Conservation (phyloP, 2,888 invertebrate genomes). For the Pheosia tremula region DNA sequence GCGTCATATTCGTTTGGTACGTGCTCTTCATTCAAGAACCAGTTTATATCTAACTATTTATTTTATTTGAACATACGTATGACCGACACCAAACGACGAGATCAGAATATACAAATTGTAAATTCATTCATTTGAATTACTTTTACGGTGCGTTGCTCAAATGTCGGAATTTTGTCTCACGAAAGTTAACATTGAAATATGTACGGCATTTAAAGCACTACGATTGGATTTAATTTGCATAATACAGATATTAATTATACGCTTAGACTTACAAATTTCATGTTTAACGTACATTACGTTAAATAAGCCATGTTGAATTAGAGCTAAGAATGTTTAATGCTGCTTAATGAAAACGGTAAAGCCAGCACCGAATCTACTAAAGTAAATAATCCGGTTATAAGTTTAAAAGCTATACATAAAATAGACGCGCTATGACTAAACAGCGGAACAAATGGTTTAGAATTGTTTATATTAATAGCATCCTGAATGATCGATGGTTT, state of each 20-base stretch:
- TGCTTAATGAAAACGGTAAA: slow-evolving; percentile 15
- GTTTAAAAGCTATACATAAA: slow-evolving; percentile 25
- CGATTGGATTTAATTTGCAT: slow-evolving; percentile 23
- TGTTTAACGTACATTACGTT: slow-evolving; percentile 16
- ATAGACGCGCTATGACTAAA: slow-evolving; percentile 26
- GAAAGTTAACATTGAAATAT: slow-evolving; percentile 31
- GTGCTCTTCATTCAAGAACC: slow-evolving; percentile 40
- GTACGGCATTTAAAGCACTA: slow-evolving; percentile 25
- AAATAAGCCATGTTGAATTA: slow-evolving; percentile 14
- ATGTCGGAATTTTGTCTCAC: slow-evolving; percentile 26
- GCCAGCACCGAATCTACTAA: slow-evolving; percentile 9
- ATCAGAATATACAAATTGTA: slow-evolving; percentile 33
- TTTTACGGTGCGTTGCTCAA: slow-evolving; percentile 30
- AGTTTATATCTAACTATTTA: slow-evolving; percentile 34
- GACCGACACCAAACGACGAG: slow-evolving; percentile 21
- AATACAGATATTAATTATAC: slow-evolving; percentile 29
- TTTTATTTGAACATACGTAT: slow-evolving; percentile 27
- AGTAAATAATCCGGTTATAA: slow-evolving; percentile 19
- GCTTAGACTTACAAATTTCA: slow-evolving; percentile 23
- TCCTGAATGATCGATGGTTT: slow-evolving; percentile 20
- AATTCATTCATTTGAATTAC: slow-evolving; percentile 39
- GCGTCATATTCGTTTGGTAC: slow-evolving; percentile 25
- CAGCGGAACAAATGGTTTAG: slow-evolving; percentile 24
- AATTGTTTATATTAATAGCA: slow-evolving; percentile 7
- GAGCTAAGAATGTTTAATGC: not conserved